These are phyloP conservation scores for Sinocyclocheilus anshuiensis DNA, from an alignment of 2,113 vertebrate genomes.

Conservation along the genomic window DNA sequence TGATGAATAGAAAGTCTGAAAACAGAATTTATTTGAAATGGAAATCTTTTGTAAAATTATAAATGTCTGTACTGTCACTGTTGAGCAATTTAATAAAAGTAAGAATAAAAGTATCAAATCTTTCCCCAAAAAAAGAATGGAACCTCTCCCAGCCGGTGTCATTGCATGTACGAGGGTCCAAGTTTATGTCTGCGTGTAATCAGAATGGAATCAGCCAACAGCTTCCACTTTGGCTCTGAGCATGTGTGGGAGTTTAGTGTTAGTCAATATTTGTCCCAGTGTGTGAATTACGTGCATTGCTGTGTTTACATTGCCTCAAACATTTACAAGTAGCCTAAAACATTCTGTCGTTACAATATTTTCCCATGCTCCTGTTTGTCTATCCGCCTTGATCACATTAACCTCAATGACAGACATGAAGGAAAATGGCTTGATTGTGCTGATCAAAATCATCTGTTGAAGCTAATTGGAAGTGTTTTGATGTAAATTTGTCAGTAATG, in stretches of 20 bases:
- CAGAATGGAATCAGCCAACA: not conserved
- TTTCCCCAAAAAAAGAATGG: not conserved
- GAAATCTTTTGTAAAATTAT: no score
- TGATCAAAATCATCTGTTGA: constrained; percentile 18
- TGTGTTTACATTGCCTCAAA: constrained; percentile 43
- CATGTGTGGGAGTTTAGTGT: not conserved
- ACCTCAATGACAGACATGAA: constrained; percentile 27
- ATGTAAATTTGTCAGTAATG: constrained; percentile 25
- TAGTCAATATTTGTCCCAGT: constrained; percentile 37
- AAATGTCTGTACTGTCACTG: no score
- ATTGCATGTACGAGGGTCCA: not conserved
- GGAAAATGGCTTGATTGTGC: constrained; percentile 30
- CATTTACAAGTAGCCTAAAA: constrained; percentile 34
- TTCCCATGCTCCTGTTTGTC: constrained; percentile 30
- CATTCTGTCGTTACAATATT: constrained; percentile 34
- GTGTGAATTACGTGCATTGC: constrained; percentile 29
- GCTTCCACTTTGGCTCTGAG: constrained; percentile 8
- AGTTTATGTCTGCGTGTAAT: not conserved
- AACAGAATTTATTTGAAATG: no score
- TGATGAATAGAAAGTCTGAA: no score
- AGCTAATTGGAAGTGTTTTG: constrained; percentile 33
- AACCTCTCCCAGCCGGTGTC: not conserved
- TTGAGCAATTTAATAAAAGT: not conserved
- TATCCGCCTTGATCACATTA: constrained; percentile 8
- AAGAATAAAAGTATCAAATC: no score